Evolutionary conservation across 2,113 vertebrate genomes (phyloP).

Genomic region (Platichthys stellatus): DNA sequence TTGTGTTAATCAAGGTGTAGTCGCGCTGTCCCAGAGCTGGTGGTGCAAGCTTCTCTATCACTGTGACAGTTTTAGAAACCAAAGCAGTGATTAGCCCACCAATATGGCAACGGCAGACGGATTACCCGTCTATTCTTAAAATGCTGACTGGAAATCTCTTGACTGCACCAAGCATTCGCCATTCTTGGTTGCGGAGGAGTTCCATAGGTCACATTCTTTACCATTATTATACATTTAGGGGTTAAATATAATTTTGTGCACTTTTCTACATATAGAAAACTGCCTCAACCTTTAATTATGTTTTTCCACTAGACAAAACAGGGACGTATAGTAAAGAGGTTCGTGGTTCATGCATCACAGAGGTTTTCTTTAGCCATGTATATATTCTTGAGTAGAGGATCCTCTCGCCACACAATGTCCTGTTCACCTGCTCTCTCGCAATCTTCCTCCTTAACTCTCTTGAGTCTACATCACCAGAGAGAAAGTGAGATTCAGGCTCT

Average conservation of each 20-base stretch:
- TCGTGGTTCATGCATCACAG: not conserved
- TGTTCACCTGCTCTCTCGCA: slow-evolving; percentile 50
- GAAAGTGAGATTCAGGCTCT: too few relatives aligned
- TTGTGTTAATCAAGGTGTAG: slow-evolving; percentile 27
- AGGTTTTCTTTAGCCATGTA: not conserved
- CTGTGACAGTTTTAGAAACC: slow-evolving; percentile 51
- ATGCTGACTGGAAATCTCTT: slow-evolving; percentile 45
- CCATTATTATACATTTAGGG: not conserved
- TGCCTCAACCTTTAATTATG: not conserved
- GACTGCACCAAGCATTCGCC: slow-evolving; percentile 26
- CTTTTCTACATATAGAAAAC: not conserved
- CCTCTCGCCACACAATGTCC: slow-evolving; percentile 41
- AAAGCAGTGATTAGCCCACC: slow-evolving; percentile 70
- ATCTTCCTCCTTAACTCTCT: slow-evolving; percentile 20
- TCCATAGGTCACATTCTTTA: not conserved
- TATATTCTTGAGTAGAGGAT: slow-evolving; percentile 9
- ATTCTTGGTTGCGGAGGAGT: not conserved
- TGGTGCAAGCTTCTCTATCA: slow-evolving; percentile 26
- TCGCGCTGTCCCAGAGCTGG: slow-evolving; percentile 23
- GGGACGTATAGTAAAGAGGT: too few relatives aligned
- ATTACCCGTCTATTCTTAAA: slow-evolving; percentile 68
- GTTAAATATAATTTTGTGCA: not conserved
- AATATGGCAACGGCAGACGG: slow-evolving; percentile 41
- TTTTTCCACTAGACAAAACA: too few relatives aligned
- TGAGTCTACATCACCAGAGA: slow-evolving; percentile 4